Conservation (phyloP, 2,888 invertebrate genomes). For the Lutraria lutraria region DNA sequence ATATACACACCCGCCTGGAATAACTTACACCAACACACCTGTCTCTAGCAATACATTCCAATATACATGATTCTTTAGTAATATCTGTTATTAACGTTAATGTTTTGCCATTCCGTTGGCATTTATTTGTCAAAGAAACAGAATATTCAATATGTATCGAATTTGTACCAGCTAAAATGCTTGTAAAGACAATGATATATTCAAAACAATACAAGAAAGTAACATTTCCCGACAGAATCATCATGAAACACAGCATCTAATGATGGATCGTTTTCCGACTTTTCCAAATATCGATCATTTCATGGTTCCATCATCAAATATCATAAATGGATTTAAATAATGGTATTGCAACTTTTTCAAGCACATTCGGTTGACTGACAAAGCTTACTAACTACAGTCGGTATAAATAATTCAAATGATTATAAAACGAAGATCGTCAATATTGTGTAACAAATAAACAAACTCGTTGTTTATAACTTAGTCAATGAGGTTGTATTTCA, state of each 20-base stretch:
- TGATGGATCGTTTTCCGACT: neutral
- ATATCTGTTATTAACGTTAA: neutral
- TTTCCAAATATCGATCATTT: neutral
- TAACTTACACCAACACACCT: neutral
- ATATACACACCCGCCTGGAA: neutral
- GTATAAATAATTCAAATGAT: too few species aligned
- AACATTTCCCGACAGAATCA: too few species aligned
- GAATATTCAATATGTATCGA: neutral
- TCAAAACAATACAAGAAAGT: neutral
- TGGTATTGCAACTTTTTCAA: neutral
- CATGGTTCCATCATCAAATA: neutral
- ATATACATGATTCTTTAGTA: neutral
- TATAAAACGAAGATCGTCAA: too few species aligned
- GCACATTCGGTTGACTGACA: neutral
- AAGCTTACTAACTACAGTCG: too few species aligned
- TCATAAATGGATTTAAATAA: neutral
- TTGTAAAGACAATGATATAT: neutral
- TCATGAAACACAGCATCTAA: neutral
- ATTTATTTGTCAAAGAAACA: neutral
- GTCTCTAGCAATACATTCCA: neutral
- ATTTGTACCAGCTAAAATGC: neutral
- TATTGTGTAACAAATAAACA: too few species aligned
- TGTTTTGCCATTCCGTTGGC: neutral
- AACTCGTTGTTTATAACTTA: too few species aligned
- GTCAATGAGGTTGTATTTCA: too few species aligned